Conservation (phyloP, 2,113 vertebrate genomes). For the Saccopteryx leptura region DNA sequence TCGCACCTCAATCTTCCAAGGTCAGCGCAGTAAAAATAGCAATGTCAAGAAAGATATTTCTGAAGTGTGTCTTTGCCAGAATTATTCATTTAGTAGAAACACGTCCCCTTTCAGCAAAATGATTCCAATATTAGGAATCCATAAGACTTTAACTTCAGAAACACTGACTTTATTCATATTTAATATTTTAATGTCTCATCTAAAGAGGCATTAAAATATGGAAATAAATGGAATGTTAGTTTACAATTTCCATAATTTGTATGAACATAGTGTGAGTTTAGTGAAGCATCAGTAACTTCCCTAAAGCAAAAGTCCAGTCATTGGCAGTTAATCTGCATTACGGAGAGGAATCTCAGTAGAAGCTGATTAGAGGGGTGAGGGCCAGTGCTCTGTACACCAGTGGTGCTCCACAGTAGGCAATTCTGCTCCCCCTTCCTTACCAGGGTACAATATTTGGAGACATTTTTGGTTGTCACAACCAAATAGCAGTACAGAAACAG, state of each 20-base stretch:
- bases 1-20: neutral
- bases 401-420: neutral
- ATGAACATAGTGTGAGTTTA: neutral
- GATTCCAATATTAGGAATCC: neutral
- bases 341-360: neutral
- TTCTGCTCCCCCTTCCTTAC: neutral
- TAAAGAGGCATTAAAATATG: neutral
- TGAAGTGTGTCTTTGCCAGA: neutral
- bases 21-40: conserved; percentile 42
- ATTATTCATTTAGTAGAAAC: conserved; percentile 47
- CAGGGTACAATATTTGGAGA: neutral
- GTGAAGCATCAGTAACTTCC: neutral
- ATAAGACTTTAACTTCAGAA: neutral
- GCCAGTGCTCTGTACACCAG: neutral
- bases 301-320: neutral
- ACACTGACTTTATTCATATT: neutral
- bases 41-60: neutral
- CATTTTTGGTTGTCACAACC: neutral
- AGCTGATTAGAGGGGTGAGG: neutral
- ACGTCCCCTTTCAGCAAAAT: conserved; percentile 24
- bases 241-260: conserved; percentile 16
- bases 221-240: neutral
- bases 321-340: neutral
- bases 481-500: neutral
- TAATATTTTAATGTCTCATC: conserved; percentile 44